These are phyloP conservation scores for Sinodicranocentrus sp. DNA, from an alignment of 2,888 invertebrate genomes.

Conservation along the genomic window DNA sequence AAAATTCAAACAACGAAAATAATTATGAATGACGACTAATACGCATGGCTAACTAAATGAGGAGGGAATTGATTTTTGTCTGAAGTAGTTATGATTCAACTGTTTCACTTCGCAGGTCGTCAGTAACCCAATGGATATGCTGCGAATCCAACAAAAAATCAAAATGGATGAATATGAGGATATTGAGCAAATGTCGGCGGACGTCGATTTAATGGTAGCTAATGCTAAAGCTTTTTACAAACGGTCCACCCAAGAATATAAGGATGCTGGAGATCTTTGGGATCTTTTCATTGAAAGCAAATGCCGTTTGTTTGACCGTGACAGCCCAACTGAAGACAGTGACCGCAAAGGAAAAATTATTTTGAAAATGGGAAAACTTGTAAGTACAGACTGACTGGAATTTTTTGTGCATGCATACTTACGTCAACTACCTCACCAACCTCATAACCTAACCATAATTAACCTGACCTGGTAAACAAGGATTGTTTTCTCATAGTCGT, in stretches of 20 bases:
- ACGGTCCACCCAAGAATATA: conserved; percentile 88
- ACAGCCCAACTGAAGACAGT: conserved; percentile 78
- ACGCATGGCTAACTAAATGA: too few species aligned
- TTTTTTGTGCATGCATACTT: too few species aligned
- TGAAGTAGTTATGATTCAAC: neutral
- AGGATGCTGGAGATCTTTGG: conserved; percentile 93
- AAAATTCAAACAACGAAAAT: neutral
- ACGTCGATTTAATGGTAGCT: conserved; percentile 93
- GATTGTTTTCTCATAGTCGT: neutral
- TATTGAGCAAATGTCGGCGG: conserved; percentile 92
- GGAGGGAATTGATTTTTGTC: too few species aligned
- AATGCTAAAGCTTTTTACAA: conserved; percentile 98
- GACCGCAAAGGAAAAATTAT: conserved; percentile 81
- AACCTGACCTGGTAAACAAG: too few species aligned
- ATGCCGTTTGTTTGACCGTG: conserved; percentile 79
- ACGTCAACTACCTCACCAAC: too few species aligned
- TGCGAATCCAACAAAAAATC: conserved; percentile 96
- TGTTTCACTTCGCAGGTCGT: conserved; percentile 87
- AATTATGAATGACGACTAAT: too few species aligned
- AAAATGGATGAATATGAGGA: conserved; percentile 98
- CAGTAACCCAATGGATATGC: conserved; percentile 94
- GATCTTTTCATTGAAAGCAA: conserved; percentile 86
- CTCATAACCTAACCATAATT: too few species aligned
- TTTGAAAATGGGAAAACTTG: conserved; percentile 81
- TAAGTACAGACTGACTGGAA: too few species aligned